Percentiles rank a stretch among this genome's conserved stretches.
phyloP scores from a whole-genome alignment of 2,113 vertebrate genomes.

The Corapipo altera region DNA sequence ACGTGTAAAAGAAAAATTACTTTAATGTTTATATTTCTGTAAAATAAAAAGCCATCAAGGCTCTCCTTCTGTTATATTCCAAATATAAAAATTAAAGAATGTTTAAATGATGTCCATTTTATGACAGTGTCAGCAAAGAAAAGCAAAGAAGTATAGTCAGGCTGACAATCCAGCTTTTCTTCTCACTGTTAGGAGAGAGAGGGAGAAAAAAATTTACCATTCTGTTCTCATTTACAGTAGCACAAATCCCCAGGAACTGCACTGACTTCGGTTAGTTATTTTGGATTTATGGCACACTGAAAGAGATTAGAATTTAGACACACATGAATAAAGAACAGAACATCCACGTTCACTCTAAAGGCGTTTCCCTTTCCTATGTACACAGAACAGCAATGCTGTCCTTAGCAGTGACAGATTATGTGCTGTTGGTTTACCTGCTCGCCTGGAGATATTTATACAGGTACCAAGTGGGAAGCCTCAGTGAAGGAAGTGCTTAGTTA shows the following conservation, averaged over 20 bases:
- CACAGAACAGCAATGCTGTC: not conserved
- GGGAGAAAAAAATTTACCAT: not conserved
- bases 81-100: not conserved
- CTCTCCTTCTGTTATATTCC: not conserved
- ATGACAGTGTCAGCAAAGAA: not conserved
- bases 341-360: not conserved
- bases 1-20: constrained; percentile 54
- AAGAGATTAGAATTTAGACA: constrained; percentile 51
- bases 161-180: constrained; percentile 13
- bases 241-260: constrained; percentile 53
- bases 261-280: constrained; percentile 16
- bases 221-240: constrained; percentile 52
- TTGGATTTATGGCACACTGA: constrained; percentile 5
- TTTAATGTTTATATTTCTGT: constrained; percentile 51
- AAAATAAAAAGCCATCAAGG: constrained; percentile 51
- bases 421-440: not conserved
- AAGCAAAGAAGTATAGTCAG: not conserved
- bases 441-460: not conserved
- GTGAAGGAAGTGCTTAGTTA: not conserved
- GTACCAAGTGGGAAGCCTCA: not conserved
- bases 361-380: not conserved
- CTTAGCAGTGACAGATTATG: not conserved
- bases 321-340: constrained; percentile 10
- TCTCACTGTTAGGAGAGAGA: not conserved
- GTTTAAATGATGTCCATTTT: not conserved